Base-by-base conservation (phyloP, 92 coral and sea anemone genomes). In the Porites cylindrica region DNA sequence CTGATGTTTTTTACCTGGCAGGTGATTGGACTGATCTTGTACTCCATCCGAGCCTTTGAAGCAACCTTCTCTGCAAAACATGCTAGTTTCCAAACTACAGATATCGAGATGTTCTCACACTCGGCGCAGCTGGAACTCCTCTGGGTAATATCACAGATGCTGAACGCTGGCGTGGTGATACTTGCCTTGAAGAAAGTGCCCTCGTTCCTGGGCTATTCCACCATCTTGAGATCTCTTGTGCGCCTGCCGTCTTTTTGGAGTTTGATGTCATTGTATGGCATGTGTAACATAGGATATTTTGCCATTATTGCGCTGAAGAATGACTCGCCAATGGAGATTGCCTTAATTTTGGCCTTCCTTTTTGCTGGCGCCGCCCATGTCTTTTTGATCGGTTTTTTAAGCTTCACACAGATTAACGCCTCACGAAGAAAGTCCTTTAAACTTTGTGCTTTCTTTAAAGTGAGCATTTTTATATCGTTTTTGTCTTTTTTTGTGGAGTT, bases 241-340 rank as follows among this genome's bases (percentile, higher is more conserved):
- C 93, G 76, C 70, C 59, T 90, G 19, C 88, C 93, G 10, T 67
- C 75, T 20, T 90, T 64, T 76, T 76, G 88, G 73, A 85, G 78
- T 19, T 67, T 90, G 10, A 16, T 73, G 14, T 59, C 84, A 2
- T 76, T 90, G n/a, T 64, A 66, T 74, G 66, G 70, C 2, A 29
- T 90, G 76, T 12, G 80, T 5, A 26, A 68, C 7, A 69, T 81
- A 20, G 93, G 93, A 1, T 85, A 64, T 21, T 50, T 29, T 7
- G 26, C 79, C 38, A 85, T 90, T n/a, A 43, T 82, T 38, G 53
- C 12, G 18, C 54, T 56, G 8, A 32, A 71, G 38, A 70, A 70
- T 70, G 59, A 70, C 78, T 59, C 61, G 51, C 43, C 9, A 7
- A 82, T 82, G 78, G 86, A 70, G 14, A 70, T 70, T 6, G 67